A percentile compares a stretch with the other conserved stretches of the same genome.
These are phyloP conservation scores for Lampropteryx suffumata DNA, from an alignment of 2,888 invertebrate genomes.

Conservation along the genomic window DNA sequence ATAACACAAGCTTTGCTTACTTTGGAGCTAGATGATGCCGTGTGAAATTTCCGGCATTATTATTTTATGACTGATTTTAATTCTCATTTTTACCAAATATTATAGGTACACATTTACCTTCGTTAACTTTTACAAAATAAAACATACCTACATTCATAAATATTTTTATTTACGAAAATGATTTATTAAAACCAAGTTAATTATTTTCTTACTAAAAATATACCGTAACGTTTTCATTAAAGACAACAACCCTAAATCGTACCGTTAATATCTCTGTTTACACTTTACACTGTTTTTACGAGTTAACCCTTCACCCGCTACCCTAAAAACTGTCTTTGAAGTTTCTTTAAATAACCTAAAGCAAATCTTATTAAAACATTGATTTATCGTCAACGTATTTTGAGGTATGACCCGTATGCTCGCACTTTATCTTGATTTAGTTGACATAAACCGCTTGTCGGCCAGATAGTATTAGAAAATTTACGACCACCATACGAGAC, in stretches of 20 bases:
- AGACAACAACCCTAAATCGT: slow-evolving; percentile 14
- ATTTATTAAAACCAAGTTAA: too few relatives aligned
- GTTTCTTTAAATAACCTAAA: slow-evolving; percentile 64
- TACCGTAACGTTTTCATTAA: background rate
- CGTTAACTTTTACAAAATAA: too few relatives aligned
- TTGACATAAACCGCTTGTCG: slow-evolving; percentile 63
- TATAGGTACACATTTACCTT: too few relatives aligned
- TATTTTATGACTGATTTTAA: too few relatives aligned
- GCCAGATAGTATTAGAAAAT: slow-evolving; percentile 61
- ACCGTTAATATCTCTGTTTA: slow-evolving; percentile 16
- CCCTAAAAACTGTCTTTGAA: slow-evolving; percentile 66
- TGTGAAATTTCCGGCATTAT: too few relatives aligned
- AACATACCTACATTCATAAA: too few relatives aligned
- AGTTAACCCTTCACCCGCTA: slow-evolving; percentile 47
- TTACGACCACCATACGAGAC: slow-evolving; percentile 60
- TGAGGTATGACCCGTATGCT: slow-evolving; percentile 70
- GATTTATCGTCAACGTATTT: slow-evolving; percentile 72
- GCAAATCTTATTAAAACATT: slow-evolving; percentile 69
- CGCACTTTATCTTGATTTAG: slow-evolving; percentile 77
- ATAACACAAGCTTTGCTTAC: too few relatives aligned
- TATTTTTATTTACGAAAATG: too few relatives aligned
- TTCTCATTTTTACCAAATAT: too few relatives aligned
- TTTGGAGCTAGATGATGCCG: too few relatives aligned
- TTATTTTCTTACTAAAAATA: too few relatives aligned
- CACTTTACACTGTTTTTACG: slow-evolving; percentile 38